These are phyloP conservation scores for Meles meles DNA, from an alignment of 2,113 vertebrate genomes.

Conservation along the genomic window DNA sequence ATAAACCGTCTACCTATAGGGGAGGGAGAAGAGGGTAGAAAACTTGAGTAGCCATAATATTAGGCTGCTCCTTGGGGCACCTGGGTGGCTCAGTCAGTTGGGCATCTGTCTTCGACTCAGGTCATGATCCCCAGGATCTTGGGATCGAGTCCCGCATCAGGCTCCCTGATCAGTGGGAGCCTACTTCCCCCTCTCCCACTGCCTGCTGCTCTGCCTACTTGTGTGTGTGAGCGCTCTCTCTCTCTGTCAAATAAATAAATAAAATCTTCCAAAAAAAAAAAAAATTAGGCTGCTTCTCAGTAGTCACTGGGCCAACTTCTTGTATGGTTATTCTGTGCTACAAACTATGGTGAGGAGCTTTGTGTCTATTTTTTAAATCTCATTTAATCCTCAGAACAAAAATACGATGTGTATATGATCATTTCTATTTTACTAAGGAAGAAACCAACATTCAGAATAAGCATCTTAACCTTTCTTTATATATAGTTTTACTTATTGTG, in stretches of 20 bases:
- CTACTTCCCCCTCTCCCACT: not conserved
- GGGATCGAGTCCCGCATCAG: not conserved
- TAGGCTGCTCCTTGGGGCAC: not conserved
- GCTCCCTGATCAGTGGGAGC: no score
- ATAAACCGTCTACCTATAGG: not conserved
- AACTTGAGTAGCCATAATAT: not conserved
- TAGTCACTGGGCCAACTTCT: not conserved
- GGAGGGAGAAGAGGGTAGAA: not conserved
- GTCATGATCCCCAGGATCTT: not conserved
- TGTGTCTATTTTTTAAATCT: not conserved
- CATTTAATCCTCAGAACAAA: slow-evolving; percentile 25
- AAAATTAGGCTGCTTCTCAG: not conserved
- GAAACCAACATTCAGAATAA: slow-evolving; percentile 19
- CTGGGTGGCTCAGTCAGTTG: not conserved
- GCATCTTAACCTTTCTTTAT: not conserved
- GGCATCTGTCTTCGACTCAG: not conserved
- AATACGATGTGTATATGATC: not conserved
- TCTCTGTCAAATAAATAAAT: not conserved
- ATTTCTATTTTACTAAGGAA: slow-evolving; percentile 31
- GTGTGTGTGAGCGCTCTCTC: no score
- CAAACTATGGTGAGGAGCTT: not conserved
- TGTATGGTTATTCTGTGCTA: not conserved
- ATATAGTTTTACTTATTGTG: not conserved
- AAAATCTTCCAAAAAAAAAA: not conserved
- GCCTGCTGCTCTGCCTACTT: not conserved